These are phyloP conservation scores for Hemibagrus wyckioides DNA, from an alignment of 2,113 vertebrate genomes.

Conservation along the genomic window DNA sequence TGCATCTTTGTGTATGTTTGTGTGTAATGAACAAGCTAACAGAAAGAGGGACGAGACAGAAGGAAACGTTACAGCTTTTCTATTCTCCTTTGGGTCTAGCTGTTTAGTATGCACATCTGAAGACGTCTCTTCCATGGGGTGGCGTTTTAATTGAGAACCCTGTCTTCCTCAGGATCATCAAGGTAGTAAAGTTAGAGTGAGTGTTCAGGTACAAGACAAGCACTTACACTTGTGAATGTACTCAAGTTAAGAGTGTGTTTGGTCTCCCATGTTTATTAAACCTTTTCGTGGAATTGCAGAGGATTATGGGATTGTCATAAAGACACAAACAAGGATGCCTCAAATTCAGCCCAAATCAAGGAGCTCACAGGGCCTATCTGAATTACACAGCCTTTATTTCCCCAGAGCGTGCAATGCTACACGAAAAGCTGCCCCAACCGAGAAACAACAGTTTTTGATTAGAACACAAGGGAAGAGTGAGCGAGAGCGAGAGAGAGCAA, in stretches of 20 bases:
- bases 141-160: neutral
- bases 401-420: neutral
- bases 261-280: neutral
- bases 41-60: neutral
- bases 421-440: neutral
- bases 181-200: neutral
- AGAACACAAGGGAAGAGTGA: neutral
- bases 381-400: neutral
- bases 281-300: neutral
- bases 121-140: neutral
- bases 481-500: neutral
- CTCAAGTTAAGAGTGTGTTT: neutral
- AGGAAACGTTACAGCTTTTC: neutral
- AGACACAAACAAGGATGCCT: neutral
- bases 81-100: neutral
- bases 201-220: neutral
- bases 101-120: neutral
- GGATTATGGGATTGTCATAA: neutral
- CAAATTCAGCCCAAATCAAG: neutral
- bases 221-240: neutral
- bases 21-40: neutral
- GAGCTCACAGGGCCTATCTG: neutral
- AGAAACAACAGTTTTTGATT: neutral
- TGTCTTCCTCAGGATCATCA: neutral
- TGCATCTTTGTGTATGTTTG: conserved; percentile 24